phyloP scores from a whole-genome alignment of 2,797 vertebrate species.

The Synanceia verrucosa region DNA sequence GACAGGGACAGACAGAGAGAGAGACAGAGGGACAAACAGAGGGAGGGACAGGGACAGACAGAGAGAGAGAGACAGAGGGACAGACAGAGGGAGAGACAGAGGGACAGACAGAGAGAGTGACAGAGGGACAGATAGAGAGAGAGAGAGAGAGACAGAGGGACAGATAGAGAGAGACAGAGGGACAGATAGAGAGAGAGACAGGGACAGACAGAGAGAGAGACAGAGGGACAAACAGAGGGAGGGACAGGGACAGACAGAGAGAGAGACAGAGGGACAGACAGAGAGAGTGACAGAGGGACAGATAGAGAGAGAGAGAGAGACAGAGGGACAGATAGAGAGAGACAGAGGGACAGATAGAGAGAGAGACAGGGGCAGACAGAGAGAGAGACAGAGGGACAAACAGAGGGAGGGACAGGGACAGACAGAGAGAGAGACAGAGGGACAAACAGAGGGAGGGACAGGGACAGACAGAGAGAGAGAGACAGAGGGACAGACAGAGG shows the following conservation, averaged over 20 bases:
- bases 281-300: not conserved
- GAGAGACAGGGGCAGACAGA: conserved; percentile 20
- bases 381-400: not conserved
- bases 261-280: not conserved
- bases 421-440: conserved; percentile 36
- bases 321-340: conserved; percentile 58
- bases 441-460: too few species aligned
- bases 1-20: conserved; percentile 7
- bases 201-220: conserved; percentile 59
- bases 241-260: conserved; percentile 40
- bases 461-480: conserved; percentile 61
- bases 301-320: conserved; percentile 29
- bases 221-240: conserved; percentile 60
- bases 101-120: conserved; percentile 54
- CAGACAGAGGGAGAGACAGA: conserved; percentile 63
- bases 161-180: not conserved
- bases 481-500: conserved; percentile 62
- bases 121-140: too few species aligned
- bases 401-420: conserved; percentile 7
- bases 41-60: conserved; percentile 8
- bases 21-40: not conserved
- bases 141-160: not conserved
- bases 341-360: conserved; percentile 62
- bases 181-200: conserved; percentile 29
- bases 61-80: conserved; percentile 39